These are phyloP conservation scores for Pseudochaenichthys georgianus DNA, from an alignment of 2,797 vertebrate species.

Conservation along the genomic window DNA sequence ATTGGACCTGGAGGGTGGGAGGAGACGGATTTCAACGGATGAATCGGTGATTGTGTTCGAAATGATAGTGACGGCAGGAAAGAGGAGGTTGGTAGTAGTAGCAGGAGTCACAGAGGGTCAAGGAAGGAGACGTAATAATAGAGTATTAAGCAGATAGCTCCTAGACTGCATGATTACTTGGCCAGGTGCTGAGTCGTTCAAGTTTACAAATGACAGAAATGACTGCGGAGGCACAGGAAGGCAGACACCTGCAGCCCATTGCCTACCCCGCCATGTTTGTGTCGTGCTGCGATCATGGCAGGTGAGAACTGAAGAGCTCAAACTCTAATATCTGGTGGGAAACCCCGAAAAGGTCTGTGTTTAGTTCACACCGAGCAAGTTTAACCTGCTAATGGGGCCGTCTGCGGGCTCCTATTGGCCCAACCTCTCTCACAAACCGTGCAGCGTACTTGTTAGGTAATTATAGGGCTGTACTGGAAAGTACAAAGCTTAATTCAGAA, in stretches of 20 bases:
- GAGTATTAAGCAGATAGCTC: not conserved
- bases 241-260: not conserved
- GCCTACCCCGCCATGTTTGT: not conserved
- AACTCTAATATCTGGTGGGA: not conserved
- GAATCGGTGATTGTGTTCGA: slow-evolving; percentile 36
- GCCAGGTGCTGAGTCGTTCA: not conserved
- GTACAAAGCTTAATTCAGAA: too few species aligned
- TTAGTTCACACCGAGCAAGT: not conserved
- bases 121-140: not conserved
- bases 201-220: slow-evolving; percentile 30
- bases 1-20: slow-evolving; percentile 47
- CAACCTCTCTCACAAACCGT: too few species aligned
- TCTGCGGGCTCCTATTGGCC: too few species aligned
- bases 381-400: too few species aligned
- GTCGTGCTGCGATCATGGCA: not conserved
- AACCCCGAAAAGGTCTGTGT: not conserved
- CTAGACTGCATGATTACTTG: slow-evolving; percentile 13
- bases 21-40: slow-evolving; percentile 31
- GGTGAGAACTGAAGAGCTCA: not conserved
- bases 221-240: not conserved
- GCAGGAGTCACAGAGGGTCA: not conserved
- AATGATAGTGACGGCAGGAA: not conserved
- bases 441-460: too few species aligned
- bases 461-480: too few species aligned
- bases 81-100: not conserved